Base-by-base conservation (phyloP, 2,797 vertebrate species). In the Cynopterus sphinx region DNA sequence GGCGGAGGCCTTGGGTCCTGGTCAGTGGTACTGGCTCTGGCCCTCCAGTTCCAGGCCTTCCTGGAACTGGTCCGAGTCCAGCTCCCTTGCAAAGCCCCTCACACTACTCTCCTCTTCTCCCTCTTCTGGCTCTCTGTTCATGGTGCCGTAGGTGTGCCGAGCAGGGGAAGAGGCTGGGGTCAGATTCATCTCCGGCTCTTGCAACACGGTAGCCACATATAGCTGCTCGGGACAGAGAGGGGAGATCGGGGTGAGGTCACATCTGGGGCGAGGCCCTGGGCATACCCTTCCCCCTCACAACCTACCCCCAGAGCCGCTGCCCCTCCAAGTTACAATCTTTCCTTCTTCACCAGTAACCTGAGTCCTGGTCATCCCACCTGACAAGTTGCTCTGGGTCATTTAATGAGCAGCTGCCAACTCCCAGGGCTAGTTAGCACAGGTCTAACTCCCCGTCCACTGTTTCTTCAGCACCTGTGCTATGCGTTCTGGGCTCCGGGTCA, bases 81-180 rank as follows among this genome's bases (percentile, higher is more conserved):
- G 98, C 95, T 99, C 99, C 3, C 98, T 98, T 26, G 98, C 98
- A 0, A 99, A 98, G 95, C 98, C 98, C 97, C 98, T 98, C 90
- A 98, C 97, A 16, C 95, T 82, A 0, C 98, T 98, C 13, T 98
- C 98, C n/a, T 98, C 98, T 51, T 98, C 98, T 1, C 95, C 98
- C 26, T 99, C 98, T 96, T 99, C 99, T 75, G 98, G 98, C 87
- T 99, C 98, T 95, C 98, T 99, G 96, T 98, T 99, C 98, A 99
- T 99, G 94, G 99, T 98, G 51, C 99, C 99, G 0, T 99, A 99
- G 96, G 99, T 99, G 96, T 99, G 99, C 98, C 99, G 99, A 4
- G 99, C 99, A 0, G 99, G 99, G 84, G 99, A 99, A 57, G 99
- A 99, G 55, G 99, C 99, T 0, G 99, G 99, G 0, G 99, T 99